phyloP scores from a whole-genome alignment of 1,140 invertebrate species.

The Caenorhabditis elegans region DNA sequence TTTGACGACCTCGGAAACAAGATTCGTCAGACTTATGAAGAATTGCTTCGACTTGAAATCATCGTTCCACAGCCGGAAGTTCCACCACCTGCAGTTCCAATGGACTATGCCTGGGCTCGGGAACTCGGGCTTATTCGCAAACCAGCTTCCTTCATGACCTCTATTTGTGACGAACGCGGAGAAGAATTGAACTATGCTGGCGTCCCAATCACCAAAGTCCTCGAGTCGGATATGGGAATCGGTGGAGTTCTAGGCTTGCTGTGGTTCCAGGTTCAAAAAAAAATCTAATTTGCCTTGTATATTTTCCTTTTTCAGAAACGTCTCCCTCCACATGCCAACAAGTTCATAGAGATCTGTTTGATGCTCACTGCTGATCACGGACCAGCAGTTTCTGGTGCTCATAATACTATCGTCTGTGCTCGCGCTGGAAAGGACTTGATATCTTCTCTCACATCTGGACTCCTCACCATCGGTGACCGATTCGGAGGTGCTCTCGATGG shows the following conservation, averaged over 20 bases:
- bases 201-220: constrained; percentile 92
- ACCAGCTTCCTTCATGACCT: constrained; percentile 99
- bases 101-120: constrained; percentile 98
- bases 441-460: constrained; percentile 89
- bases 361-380: constrained; percentile 99
- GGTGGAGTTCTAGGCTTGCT: constrained; percentile 93
- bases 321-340: constrained; percentile 86
- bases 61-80: constrained; percentile 86
- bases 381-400: constrained; percentile 96
- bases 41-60: constrained; percentile 78
- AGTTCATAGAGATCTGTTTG: constrained; percentile 98
- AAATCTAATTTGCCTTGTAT: too few species aligned
- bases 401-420: constrained; percentile 98
- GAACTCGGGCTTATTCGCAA: constrained; percentile 96
- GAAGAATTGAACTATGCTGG: constrained; percentile 94
- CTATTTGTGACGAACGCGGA: constrained; percentile 96
- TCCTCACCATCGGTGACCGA: constrained; percentile 94
- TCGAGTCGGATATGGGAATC: constrained; percentile 81
- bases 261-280: constrained; percentile 99
- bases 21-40: constrained; percentile 77
- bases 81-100: constrained; percentile 95
- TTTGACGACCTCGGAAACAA: constrained; percentile 85
- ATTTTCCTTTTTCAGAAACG: constrained; percentile 72
- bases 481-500: constrained; percentile 97
- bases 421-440: constrained; percentile 97